Conservation (phyloP, 1,140 invertebrate species). For the Venturia canescens region DNA sequence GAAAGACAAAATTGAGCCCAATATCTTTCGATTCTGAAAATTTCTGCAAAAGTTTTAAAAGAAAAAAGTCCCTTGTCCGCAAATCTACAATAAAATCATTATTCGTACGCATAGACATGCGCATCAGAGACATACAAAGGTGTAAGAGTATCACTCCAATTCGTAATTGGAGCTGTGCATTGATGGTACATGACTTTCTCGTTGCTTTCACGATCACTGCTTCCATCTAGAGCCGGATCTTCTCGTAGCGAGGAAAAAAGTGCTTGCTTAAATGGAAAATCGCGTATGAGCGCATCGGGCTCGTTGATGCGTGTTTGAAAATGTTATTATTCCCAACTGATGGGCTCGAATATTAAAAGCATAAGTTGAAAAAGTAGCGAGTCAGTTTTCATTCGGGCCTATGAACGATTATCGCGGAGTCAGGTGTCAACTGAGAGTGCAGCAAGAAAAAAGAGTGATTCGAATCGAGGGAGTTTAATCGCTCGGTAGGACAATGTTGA, state of each 20-base stretch:
- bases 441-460: neutral
- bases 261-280: neutral
- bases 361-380: neutral
- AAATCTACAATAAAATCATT: too few relatives aligned
- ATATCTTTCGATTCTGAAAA: too few relatives aligned
- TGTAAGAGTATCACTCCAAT: slow-evolving; percentile 31
- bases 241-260: neutral
- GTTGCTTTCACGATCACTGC: slow-evolving; percentile 25
- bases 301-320: neutral
- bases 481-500: neutral
- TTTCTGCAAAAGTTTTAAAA: too few relatives aligned
- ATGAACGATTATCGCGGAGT: neutral
- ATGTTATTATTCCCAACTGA: neutral
- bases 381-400: neutral
- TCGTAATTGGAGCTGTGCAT: slow-evolving; percentile 42
- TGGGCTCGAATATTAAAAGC: neutral
- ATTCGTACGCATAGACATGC: neutral
- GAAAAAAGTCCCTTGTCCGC: too few relatives aligned
- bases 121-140: neutral
- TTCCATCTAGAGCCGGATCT: slow-evolving; percentile 9
- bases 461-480: neutral
- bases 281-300: neutral
- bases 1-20: too few relatives aligned
- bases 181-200: slow-evolving; percentile 42
- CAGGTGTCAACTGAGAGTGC: neutral